phyloP scores from a whole-genome alignment of 37 sponge, comb jelly and placozoan species.

The Diacarnus erythraeanus region DNA sequence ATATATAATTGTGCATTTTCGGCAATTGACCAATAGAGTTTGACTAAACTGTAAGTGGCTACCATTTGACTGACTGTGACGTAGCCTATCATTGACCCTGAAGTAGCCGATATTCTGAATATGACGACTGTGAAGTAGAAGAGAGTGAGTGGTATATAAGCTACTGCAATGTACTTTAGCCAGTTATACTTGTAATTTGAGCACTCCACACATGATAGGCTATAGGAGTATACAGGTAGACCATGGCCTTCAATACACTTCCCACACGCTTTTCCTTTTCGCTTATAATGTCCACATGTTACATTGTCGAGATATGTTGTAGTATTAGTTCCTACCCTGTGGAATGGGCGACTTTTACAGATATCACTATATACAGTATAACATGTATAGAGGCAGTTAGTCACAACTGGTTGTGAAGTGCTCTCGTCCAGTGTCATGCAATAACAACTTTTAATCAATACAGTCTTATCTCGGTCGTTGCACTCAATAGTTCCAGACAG shows the following conservation, averaged over 20 bases:
- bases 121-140: slow-evolving; percentile 53
- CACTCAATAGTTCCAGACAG: neutral
- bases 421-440: neutral
- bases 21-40: neutral
- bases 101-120: slow-evolving; percentile 37
- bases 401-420: neutral
- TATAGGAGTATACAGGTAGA: slow-evolving; percentile 45
- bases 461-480: neutral
- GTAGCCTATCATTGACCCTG: neutral
- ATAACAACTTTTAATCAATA: neutral
- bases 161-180: slow-evolving; percentile 23
- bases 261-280: slow-evolving; percentile 33
- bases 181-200: slow-evolving; percentile 5
- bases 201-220: slow-evolving; percentile 22
- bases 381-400: neutral
- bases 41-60: neutral
- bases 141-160: slow-evolving; percentile 51
- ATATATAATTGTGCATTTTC: neutral
- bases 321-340: neutral
- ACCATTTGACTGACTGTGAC: slow-evolving; percentile 3
- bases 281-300: slow-evolving; percentile 5
- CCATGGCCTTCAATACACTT: slow-evolving; percentile 28
- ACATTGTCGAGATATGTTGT: neutral
- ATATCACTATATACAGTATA: neutral
- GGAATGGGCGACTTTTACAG: neutral